Conservation (phyloP, 2,888 invertebrate genomes). For the Trichogramma evanescens region DNA sequence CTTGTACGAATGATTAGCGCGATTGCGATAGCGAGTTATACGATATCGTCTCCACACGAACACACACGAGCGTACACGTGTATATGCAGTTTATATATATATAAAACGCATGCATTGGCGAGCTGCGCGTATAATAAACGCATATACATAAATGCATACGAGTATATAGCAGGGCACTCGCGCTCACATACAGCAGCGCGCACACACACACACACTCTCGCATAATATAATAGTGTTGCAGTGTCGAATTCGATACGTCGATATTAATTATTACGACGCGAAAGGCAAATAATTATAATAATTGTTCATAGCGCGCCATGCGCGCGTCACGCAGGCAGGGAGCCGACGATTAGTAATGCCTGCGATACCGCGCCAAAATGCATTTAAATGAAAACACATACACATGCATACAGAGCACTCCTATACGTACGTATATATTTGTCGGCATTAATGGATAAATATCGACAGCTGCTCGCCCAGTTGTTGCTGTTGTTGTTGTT, state of each 20-base stretch:
- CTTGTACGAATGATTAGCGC: constrained; percentile 27
- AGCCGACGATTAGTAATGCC: constrained; percentile 26
- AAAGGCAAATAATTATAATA: constrained; percentile 47
- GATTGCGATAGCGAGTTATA: constrained; percentile 30
- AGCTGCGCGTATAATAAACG: background rate
- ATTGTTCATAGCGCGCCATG: constrained; percentile 37
- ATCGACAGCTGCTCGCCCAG: too few species aligned
- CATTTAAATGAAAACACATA: constrained; percentile 17
- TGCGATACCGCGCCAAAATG: constrained; percentile 24
- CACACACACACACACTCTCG: too few species aligned
- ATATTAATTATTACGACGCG: constrained; percentile 45
- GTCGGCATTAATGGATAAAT: too few species aligned
- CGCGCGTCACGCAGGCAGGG: constrained; percentile 5
- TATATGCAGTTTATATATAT: constrained; percentile 9
- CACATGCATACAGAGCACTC: too few species aligned
- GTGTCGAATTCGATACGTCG: constrained; percentile 8
- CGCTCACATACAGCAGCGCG: too few species aligned
- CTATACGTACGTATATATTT: background rate
- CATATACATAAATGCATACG: background rate
- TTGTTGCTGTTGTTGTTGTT: too few species aligned
- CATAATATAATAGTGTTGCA: too few species aligned
- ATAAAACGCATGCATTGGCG: background rate
- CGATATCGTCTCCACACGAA: constrained; percentile 16
- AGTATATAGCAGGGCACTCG: background rate
- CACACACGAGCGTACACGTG: background rate